phyloP scores from a whole-genome alignment of 64 coral and sea anemone genomes.

The Montipora capricornis region DNA sequence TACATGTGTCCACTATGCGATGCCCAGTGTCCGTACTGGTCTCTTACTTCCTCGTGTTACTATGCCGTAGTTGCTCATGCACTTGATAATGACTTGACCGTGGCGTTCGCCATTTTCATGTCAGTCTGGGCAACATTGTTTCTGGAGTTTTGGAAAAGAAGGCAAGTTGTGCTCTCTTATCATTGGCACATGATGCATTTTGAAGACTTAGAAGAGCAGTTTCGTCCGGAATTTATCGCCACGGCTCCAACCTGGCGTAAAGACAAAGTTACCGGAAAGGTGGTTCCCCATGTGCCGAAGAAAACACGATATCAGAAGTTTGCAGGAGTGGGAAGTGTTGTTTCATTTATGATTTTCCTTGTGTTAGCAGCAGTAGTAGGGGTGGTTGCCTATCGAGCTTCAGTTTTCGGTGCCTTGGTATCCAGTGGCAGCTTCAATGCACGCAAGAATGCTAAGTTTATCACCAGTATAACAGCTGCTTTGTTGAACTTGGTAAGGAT shows the following conservation, averaged over 20 bases:
- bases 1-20: slow-evolving; percentile 99
- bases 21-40: slow-evolving; percentile 91
- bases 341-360: slow-evolving; percentile 86
- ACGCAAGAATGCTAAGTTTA: slow-evolving; percentile 86
- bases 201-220: slow-evolving; percentile 88
- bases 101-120: slow-evolving; percentile 93
- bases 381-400: slow-evolving; percentile 85
- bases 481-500: slow-evolving; percentile 80
- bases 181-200: slow-evolving; percentile 97
- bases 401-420: slow-evolving; percentile 79
- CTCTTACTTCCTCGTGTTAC: slow-evolving; percentile 62
- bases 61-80: slow-evolving; percentile 75
- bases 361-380: slow-evolving; percentile 90
- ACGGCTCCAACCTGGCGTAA: slow-evolving; percentile 66
- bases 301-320: slow-evolving; percentile 64
- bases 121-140: slow-evolving; percentile 97
- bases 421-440: background rate
- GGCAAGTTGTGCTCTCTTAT: slow-evolving; percentile 92
- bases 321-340: slow-evolving; percentile 80
- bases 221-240: slow-evolving; percentile 90
- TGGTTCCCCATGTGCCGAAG: slow-evolving; percentile 87
- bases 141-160: slow-evolving; percentile 97
- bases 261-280: slow-evolving; percentile 84
- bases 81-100: slow-evolving; percentile 93
- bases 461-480: slow-evolving; percentile 90